These are phyloP conservation scores for Patella pellucida DNA, from an alignment of 2,888 invertebrate genomes.

Conservation along the genomic window DNA sequence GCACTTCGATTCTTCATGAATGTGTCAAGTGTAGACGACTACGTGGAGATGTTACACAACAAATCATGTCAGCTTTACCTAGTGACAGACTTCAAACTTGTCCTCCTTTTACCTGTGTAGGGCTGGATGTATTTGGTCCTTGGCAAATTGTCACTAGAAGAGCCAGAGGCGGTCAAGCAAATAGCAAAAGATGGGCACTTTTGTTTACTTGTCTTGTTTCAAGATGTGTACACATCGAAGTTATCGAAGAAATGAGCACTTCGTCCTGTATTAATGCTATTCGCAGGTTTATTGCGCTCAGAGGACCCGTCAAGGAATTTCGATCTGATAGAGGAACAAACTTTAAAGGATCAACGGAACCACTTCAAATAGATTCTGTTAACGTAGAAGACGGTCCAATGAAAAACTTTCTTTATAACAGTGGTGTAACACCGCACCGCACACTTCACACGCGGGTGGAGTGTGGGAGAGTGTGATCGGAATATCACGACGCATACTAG, in stretches of 20 bases:
- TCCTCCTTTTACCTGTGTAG: slow-evolving; percentile 36
- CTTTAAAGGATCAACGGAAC: too few species aligned
- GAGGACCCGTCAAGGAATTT: too few species aligned
- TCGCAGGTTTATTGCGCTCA: slow-evolving; percentile 32
- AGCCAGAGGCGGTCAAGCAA: slow-evolving; percentile 26
- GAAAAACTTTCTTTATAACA: neutral
- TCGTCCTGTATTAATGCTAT: slow-evolving; percentile 43
- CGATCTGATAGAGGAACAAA: too few species aligned
- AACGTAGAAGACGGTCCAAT: too few species aligned
- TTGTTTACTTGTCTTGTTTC: slow-evolving; percentile 39
- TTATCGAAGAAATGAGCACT: slow-evolving; percentile 38
- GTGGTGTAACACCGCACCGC: slow-evolving; percentile 27
- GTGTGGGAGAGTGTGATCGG: slow-evolving; percentile 37
- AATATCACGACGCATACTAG: slow-evolving; percentile 30
- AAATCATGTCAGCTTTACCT: slow-evolving; percentile 38
- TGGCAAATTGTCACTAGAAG: slow-evolving; percentile 33
- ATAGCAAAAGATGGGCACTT: slow-evolving; percentile 37
- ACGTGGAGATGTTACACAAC: slow-evolving; percentile 25
- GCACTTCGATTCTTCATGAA: slow-evolving; percentile 25
- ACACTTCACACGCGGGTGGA: slow-evolving; percentile 39
- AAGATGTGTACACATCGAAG: slow-evolving; percentile 41
- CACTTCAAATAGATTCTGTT: too few species aligned
- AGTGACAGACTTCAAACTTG: slow-evolving; percentile 26
- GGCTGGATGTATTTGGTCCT: slow-evolving; percentile 39
- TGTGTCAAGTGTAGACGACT: slow-evolving; percentile 32